Percentiles rank a stretch among this genome's conserved stretches.
These are phyloP conservation scores for Cricetomys ansorgei DNA, from an alignment of 2,113 vertebrate species.

Conservation along the genomic window DNA sequence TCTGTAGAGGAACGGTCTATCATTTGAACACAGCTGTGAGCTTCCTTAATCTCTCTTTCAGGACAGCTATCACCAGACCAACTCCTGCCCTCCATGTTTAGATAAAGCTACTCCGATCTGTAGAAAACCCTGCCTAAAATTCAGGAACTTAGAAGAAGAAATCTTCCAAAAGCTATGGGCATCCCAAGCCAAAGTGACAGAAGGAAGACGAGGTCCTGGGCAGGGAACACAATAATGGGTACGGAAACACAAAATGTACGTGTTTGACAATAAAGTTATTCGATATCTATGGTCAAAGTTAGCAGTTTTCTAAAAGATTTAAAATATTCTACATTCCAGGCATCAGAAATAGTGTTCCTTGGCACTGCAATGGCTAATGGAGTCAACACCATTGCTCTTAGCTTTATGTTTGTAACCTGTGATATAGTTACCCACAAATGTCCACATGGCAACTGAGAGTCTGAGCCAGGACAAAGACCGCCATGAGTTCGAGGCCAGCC, in stretches of 20 bases:
- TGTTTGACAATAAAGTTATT: neutral
- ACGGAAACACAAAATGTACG: neutral
- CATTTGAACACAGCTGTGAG: neutral
- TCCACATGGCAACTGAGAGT: neutral
- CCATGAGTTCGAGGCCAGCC: neutral
- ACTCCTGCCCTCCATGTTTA: neutral
- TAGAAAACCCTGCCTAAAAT: neutral
- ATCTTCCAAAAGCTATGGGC: neutral
- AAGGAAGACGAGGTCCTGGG: neutral
- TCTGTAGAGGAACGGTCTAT: neutral
- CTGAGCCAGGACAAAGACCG: neutral
- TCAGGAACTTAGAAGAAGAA: neutral
- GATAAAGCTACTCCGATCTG: neutral
- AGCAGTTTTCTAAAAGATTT: neutral
- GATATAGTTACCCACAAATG: neutral
- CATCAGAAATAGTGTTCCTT: neutral
- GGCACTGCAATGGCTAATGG: neutral
- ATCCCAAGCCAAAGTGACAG: neutral
- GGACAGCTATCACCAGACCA: neutral
- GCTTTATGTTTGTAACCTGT: neutral
- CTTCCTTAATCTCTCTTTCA: neutral
- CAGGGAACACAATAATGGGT: accelerated
- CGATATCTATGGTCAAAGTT: neutral
- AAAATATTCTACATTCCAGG: neutral
- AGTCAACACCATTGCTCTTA: constrained; percentile 52